phyloP scores from a whole-genome alignment of 2,888 invertebrate species.

The Polymixis lichenea region DNA sequence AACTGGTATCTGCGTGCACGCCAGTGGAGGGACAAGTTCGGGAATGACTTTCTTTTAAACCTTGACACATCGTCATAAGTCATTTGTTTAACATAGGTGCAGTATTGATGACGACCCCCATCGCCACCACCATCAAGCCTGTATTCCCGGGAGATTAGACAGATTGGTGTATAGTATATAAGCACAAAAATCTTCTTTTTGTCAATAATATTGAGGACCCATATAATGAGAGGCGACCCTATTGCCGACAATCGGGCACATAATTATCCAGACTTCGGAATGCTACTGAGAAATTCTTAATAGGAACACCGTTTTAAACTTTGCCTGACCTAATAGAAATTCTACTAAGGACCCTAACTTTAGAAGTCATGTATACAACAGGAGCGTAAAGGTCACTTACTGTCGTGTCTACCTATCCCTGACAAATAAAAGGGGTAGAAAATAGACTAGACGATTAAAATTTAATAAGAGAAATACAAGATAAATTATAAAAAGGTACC shows the following conservation, averaged over 20 bases:
- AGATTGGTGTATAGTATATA: not conserved
- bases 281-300: not conserved
- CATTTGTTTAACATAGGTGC: too few relatives aligned
- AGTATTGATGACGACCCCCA: too few relatives aligned
- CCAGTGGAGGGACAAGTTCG: slow-evolving; percentile 32
- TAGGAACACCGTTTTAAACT: not conserved
- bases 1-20: slow-evolving; percentile 25
- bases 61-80: not conserved
- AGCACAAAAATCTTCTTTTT: not conserved
- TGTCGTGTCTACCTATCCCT: too few relatives aligned
- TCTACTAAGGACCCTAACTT: not conserved
- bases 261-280: too few relatives aligned
- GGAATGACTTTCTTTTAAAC: not conserved
- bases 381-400: not conserved
- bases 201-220: not conserved
- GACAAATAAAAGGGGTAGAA: too few relatives aligned
- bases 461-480: too few relatives aligned
- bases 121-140: not conserved
- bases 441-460: too few relatives aligned
- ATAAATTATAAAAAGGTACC: too few relatives aligned
- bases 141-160: not conserved
- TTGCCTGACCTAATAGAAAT: too few relatives aligned
- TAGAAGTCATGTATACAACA: not conserved
- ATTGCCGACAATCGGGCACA: not conserved
- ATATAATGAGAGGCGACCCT: too few relatives aligned